Base-by-base conservation (phyloP, 2,888 invertebrate genomes). In the Callosobruchus maculatus region DNA sequence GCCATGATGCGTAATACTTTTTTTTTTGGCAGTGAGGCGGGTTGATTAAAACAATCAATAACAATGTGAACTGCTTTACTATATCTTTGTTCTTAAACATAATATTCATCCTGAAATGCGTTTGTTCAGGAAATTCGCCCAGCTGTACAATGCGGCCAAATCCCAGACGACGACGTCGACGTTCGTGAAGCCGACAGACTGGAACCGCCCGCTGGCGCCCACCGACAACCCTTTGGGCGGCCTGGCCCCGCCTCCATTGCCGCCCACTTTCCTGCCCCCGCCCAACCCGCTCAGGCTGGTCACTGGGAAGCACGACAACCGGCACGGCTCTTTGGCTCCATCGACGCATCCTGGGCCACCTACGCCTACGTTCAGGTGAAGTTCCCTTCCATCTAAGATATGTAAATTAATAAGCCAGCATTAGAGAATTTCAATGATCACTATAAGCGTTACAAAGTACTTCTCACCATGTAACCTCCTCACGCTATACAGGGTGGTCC, bases 361-460 rank as follows among this genome's bases (percentile, higher is more conserved):
- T 20, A 90, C 92, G 84, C 92, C 92, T 76, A 91, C 92, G 85
- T 92, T 92, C 88, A 94, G 94, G 91, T 94, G 93, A 89, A 93
- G 93, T 30, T n/a, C n/a, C n/a, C n/a, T n/a, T n/a, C n/a, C n/a
- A n/a, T n/a, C n/a, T n/a, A n/a, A n/a, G n/a, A n/a, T n/a, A n/a
- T n/a, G n/a, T n/a, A n/a, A n/a, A n/a, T n/a, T n/a, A n/a, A n/a
- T n/a, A n/a, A n/a, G n/a, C n/a, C n/a, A n/a, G n/a, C n/a, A n/a
- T n/a, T n/a, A n/a, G n/a, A n/a, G n/a, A n/a, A n/a, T n/a, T n/a
- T n/a, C n/a, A n/a, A n/a, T n/a, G n/a, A n/a, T n/a, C n/a, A n/a
- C n/a, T n/a, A n/a, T n/a, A n/a, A n/a, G n/a, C n/a, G n/a, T n/a
- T n/a, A n/a, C n/a, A n/a, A n/a, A n/a, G n/a, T n/a, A n/a, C n/a